These are phyloP conservation scores for Dexiosoma caninum DNA, from an alignment of 2,888 invertebrate genomes.

Conservation along the genomic window DNA sequence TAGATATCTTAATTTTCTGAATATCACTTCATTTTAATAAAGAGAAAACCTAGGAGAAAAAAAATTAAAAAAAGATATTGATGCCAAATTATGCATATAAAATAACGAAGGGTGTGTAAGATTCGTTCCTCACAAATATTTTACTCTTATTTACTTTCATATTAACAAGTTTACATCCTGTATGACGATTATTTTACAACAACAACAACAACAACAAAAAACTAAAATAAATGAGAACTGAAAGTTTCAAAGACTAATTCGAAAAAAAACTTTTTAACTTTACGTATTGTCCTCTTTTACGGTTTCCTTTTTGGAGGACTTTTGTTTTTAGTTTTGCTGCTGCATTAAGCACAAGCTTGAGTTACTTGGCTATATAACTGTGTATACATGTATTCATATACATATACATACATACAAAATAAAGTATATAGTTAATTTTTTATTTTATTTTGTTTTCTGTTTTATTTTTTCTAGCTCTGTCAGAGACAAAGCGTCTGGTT, in stretches of 20 bases:
- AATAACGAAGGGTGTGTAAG: too few species aligned
- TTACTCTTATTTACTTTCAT: slow-evolving; percentile 18
- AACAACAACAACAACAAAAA: not conserved
- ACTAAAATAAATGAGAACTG: slow-evolving; percentile 2
- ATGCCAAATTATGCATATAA: too few species aligned
- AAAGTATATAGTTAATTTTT: slow-evolving; percentile 40
- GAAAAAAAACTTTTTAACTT: slow-evolving; percentile 59
- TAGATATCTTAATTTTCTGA: too few species aligned
- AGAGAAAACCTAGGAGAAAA: too few species aligned
- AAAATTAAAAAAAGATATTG: too few species aligned
- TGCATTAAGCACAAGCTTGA: slow-evolving; percentile 57
- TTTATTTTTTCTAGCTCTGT: not conserved
- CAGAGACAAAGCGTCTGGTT: slow-evolving; percentile 52
- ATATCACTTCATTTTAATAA: too few species aligned
- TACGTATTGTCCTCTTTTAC: slow-evolving; percentile 53
- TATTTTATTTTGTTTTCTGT: slow-evolving; percentile 9
- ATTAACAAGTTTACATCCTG: slow-evolving; percentile 61
- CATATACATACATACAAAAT: too few species aligned
- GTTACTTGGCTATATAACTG: slow-evolving; percentile 51
- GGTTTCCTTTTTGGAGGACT: slow-evolving; percentile 49
- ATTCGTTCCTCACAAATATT: too few species aligned
- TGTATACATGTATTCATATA: not conserved
- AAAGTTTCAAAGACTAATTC: slow-evolving; percentile 43
- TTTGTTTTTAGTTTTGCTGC: slow-evolving; percentile 26
- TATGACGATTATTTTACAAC: slow-evolving; percentile 53